Evolutionary conservation across 2,113 vertebrate genomes (phyloP).

Genomic region (Pavo muticus): DNA sequence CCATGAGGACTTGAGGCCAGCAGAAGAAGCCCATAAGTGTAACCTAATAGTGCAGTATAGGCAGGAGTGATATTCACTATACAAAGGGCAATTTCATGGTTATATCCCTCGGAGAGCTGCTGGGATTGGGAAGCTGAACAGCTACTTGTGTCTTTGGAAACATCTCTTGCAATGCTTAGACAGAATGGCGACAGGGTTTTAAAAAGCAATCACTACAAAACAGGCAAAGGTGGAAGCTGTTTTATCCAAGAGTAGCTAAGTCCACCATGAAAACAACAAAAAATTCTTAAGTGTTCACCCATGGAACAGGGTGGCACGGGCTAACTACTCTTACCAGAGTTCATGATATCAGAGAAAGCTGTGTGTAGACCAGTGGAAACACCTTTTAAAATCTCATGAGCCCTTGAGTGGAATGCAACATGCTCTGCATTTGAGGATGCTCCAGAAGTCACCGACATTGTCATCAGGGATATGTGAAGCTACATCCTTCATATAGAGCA

Average conservation of each 20-base stretch:
- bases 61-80: neutral
- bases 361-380: neutral
- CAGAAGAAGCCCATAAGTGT: neutral
- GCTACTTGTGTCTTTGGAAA: constrained; percentile 16
- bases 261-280: neutral
- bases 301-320: rapidly evolving
- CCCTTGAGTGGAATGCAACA: too few relatives aligned
- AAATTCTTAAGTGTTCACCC: neutral
- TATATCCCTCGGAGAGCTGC: constrained; percentile 12
- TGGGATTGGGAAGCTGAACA: constrained; percentile 6
- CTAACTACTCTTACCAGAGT: neutral
- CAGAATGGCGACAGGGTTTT: neutral
- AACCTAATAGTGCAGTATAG: constrained; percentile 16
- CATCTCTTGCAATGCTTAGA: neutral
- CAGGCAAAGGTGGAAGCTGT: neutral
- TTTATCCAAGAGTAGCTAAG: neutral
- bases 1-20: neutral
- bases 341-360: neutral
- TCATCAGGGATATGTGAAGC: neutral
- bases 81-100: constrained; percentile 60
- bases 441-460: neutral
- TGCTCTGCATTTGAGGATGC: neutral
- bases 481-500: neutral
- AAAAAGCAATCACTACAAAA: neutral
- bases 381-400: neutral